Percentiles rank a stretch among this genome's conserved stretches.
These are phyloP conservation scores for Ophion ellenae DNA, from an alignment of 2,888 invertebrate genomes.

Conservation along the genomic window DNA sequence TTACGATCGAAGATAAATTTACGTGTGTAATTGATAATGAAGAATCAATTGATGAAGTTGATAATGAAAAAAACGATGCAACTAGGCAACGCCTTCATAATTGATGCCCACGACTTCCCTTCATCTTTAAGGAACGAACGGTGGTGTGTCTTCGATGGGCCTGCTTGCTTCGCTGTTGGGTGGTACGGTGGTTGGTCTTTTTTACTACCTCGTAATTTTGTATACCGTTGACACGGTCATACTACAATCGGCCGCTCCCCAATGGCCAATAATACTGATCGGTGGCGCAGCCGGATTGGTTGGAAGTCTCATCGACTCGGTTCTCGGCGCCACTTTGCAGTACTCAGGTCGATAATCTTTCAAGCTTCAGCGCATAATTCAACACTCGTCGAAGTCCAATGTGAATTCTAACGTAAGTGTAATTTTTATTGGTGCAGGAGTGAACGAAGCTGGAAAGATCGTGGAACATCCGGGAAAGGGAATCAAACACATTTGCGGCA, in stretches of 20 bases:
- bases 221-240: slow-evolving; percentile 87
- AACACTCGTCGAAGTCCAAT: neutral
- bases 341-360: slow-evolving; percentile 88
- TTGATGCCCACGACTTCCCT: no score
- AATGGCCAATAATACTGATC: slow-evolving; percentile 91
- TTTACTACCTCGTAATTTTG: slow-evolving; percentile 88
- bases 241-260: slow-evolving; percentile 87
- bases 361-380: neutral
- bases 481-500: slow-evolving; percentile 91
- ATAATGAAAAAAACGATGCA: no score
- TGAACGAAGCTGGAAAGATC: slow-evolving; percentile 88
- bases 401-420: neutral
- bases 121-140: slow-evolving; percentile 90
- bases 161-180: slow-evolving; percentile 87
- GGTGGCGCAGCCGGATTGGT: slow-evolving; percentile 91
- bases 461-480: slow-evolving; percentile 89
- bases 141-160: slow-evolving; percentile 90
- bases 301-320: slow-evolving; percentile 93
- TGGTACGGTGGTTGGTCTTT: slow-evolving; percentile 89
- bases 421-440: slow-evolving; percentile 84
- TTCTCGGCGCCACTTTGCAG: slow-evolving; percentile 93
- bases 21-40: no score
- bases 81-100: no score
- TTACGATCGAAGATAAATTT: no score
- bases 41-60: no score